Base-by-base conservation (phyloP, 2,888 invertebrate genomes). In the Cephus nigrinus region DNA sequence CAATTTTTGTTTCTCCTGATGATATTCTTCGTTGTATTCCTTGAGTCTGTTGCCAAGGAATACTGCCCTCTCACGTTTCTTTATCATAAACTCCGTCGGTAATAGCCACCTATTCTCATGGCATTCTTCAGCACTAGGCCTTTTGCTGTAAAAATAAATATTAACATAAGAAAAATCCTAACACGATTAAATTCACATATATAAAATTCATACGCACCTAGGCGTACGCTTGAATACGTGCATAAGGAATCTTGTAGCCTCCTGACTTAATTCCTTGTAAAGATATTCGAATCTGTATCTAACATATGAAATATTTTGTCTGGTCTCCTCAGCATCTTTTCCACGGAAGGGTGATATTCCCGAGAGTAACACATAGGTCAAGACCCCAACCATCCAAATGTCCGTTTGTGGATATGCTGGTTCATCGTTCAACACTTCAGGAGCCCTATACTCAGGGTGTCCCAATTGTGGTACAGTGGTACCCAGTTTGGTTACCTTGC, bases 41-140 rank as follows among this genome's bases (percentile, higher is more conserved):
- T 97, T 97, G 80, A 97, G 93, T 88, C 96, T 94, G 91, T 95
- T 96, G 80, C 97, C 97, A 78, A 96, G 93, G 93, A 98, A 98
- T 82, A 96, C 93, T 36, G 97, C 96, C 78, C 97, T 93, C 91
- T 98, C 98, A 55, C 98, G 94, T 91, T 98, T 97, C 92, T 96
- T 96, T 87, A 97, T 96, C 96, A 98, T 97, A 90, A 96, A 97
- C 91, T 98, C 98, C 68, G 96, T 96, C 71, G 97, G 96, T 86
- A 97, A 94, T 78, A 99, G 94, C 99, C 99, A 99, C 91, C 98
- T 95, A 92, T 99, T 98, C 90, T 98, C 98, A 90, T 97, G 94
- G 88, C 98, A 98, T 92, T 99, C 99, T 91, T 98, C 98, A 0
- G 97, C 96, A 74, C 96, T 95, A 82, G 99, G 98, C 87, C 99